Percentiles rank a stretch among this genome's conserved stretches.
These are phyloP conservation scores for Caenorhabditis sp. DNA, from an alignment of 2,888 invertebrate genomes.

Conservation along the genomic window DNA sequence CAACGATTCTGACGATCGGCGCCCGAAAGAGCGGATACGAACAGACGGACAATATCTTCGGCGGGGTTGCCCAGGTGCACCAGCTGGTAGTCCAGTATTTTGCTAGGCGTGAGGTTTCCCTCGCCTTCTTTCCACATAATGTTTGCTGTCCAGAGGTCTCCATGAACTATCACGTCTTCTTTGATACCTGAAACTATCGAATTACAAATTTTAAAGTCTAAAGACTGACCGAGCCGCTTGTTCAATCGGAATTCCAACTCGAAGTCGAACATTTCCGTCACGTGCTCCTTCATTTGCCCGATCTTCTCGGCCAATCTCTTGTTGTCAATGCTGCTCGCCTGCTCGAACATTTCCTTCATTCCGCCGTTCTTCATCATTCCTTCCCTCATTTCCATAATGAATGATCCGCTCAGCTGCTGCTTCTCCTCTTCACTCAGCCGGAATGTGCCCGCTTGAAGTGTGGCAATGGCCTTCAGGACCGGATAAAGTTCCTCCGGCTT, in stretches of 20 bases:
- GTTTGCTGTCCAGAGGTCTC: constrained; percentile 53
- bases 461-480: constrained; percentile 25
- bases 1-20: constrained; percentile 28
- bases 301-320: neutral
- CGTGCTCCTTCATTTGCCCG: neutral
- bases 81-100: constrained; percentile 22
- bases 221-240: constrained; percentile 22
- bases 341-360: constrained; percentile 9
- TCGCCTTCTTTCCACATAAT: constrained; percentile 19
- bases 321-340: neutral
- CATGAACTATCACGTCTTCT: constrained; percentile 31
- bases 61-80: constrained; percentile 50
- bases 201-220: neutral
- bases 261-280: constrained; percentile 2
- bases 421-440: constrained; percentile 1
- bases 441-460: constrained; percentile 17
- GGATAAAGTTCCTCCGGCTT: constrained; percentile 17
- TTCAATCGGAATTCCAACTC: constrained; percentile 20
- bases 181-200: constrained; percentile 17
- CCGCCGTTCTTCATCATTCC: constrained; percentile 5
- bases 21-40: constrained; percentile 45
- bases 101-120: neutral
- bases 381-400: neutral
- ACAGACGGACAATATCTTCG: constrained; percentile 50
- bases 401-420: neutral